These are phyloP conservation scores for Chaetodon trifascialis DNA, from an alignment of 2,113 vertebrate genomes.

Conservation along the genomic window DNA sequence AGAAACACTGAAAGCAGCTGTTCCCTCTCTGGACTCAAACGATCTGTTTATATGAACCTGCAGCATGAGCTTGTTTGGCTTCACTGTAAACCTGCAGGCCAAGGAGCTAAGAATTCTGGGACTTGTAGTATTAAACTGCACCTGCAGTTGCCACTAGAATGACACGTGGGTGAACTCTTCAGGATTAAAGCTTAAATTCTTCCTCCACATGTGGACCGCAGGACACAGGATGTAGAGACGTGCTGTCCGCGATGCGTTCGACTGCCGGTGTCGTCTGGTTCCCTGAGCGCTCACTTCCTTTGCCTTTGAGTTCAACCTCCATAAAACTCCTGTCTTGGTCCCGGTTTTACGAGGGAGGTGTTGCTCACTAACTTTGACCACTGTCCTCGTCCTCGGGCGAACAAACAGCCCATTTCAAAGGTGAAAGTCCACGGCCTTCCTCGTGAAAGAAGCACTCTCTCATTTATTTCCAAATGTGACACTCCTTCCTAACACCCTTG, in stretches of 20 bases:
- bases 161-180: neutral
- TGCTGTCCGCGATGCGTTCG: neutral
- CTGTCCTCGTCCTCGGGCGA: constrained; percentile 52
- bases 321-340: constrained; percentile 49
- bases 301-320: constrained; percentile 57
- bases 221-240: no score
- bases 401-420: constrained; percentile 55
- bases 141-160: neutral
- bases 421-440: constrained; percentile 47
- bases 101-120: neutral
- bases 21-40: no score
- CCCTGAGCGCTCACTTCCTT: constrained; percentile 1
- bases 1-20: neutral
- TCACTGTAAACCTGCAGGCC: neutral
- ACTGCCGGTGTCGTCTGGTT: neutral
- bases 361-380: constrained; percentile 58
- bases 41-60: neutral
- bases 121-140: neutral
- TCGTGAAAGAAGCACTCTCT: constrained; percentile 29
- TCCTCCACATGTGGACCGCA: neutral
- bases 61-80: neutral
- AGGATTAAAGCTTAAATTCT: neutral
- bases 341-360: constrained; percentile 25
- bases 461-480: constrained; percentile 69
- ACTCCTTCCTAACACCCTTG: constrained; percentile 55